Evolutionary conservation across 35 echinoderm and acorn worm species (phyloP), one percentile per base, ranked within the genome.

Genomic region (Acanthaster planci): DNA sequence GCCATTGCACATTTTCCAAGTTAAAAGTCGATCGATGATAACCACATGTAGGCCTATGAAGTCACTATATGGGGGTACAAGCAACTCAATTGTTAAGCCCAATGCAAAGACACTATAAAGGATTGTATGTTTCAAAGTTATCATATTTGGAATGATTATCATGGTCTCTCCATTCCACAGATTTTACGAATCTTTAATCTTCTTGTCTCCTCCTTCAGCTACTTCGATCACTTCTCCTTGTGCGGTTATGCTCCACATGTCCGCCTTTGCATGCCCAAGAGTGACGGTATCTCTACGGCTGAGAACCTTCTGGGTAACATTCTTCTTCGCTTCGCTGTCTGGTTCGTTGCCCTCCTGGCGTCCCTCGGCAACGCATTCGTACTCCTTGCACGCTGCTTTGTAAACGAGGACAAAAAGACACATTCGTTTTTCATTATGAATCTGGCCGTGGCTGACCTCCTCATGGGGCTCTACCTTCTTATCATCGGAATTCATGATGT

Each of bases 401-500:
- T 90, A 37, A 90, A 90, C 19, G 95, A 98, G 44, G 92, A 93
- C 40, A 98, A 98, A 44, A 86, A 87, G 23, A 90, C 93, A 37
- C 95, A 98, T 60, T 87, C 91, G 0, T 98, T 98, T 40, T 98
- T 98, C 82, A 98, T 98, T 18, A 89, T 93, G 79, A 98, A 98
- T 78, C 82, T 98, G 32, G 91, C 95, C 1, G 79, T 98, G 37
- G 92, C 95, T 0, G 95, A 98, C 68, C 86, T 98, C 8, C 47
- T 98, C 50, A 98, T 98, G 95, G 95, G 95, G n/a, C 75, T 93
- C 1, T 98, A 98, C 55, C 86, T 98, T 8, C 86, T 94, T 37
- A 89, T 98, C 1, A 85, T 98, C 36, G 95, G 88, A 0, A 57
- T 87, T 23, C 92, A 94, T 86, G 95, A 93, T 39, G 92, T 93